These are phyloP conservation scores for Tortrix viridana DNA, from an alignment of 2,888 invertebrate genomes.

Conservation along the genomic window DNA sequence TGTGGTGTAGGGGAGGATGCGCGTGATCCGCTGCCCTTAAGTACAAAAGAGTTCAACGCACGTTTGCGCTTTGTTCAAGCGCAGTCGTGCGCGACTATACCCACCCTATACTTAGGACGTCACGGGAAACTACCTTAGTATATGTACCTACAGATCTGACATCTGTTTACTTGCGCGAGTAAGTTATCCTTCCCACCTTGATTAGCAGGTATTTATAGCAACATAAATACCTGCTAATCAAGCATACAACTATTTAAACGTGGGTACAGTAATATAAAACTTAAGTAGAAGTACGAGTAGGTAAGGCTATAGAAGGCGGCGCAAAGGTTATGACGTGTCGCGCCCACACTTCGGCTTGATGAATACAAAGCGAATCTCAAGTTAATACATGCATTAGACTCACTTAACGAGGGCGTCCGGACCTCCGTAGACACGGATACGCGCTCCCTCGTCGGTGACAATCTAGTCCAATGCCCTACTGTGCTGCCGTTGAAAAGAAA, in stretches of 20 bases:
- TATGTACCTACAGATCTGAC: conserved; percentile 10
- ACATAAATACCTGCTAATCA: not conserved
- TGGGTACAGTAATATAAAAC: not conserved
- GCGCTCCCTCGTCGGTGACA: conserved; percentile 63
- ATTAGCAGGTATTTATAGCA: not conserved
- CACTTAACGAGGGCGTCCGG: conserved; percentile 70
- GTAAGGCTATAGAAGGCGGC: conserved; percentile 55
- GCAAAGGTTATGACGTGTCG: conserved; percentile 76
- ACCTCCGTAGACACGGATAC: conserved; percentile 67
- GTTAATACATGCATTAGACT: conserved; percentile 72
- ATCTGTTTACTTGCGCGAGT: no score
- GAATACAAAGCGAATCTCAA: conserved; percentile 64
- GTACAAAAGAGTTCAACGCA: conserved; percentile 83
- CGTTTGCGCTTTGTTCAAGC: conserved; percentile 68
- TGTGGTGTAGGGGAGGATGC: conserved; percentile 51
- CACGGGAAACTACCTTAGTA: conserved; percentile 39
- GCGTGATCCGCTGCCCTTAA: conserved; percentile 71
- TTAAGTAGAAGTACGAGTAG: not conserved
- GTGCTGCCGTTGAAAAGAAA: conserved; percentile 70
- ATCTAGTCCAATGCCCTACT: conserved; percentile 67
- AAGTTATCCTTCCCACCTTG: not conserved
- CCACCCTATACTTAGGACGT: conserved; percentile 57
- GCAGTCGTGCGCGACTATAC: conserved; percentile 65
- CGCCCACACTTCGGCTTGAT: conserved; percentile 61
- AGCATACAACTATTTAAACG: not conserved